These are phyloP conservation scores for Isichthys henryi DNA, from an alignment of 2,113 vertebrate species.

Conservation along the genomic window DNA sequence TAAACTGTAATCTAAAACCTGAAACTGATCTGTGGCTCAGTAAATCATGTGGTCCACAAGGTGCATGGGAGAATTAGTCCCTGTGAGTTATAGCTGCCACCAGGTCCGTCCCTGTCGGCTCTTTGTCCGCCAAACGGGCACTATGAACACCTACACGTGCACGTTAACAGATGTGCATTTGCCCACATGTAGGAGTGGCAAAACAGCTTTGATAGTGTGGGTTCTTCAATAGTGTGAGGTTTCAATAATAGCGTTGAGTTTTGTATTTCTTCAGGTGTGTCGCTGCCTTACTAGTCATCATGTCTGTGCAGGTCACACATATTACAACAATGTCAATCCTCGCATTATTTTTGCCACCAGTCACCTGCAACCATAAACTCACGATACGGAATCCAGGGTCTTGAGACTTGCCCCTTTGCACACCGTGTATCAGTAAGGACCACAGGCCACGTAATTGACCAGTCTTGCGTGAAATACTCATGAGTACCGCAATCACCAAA, in stretches of 20 bases:
- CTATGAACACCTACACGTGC: background rate
- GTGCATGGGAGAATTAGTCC: background rate
- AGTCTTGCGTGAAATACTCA: background rate
- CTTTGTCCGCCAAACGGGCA: background rate
- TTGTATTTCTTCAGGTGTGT: constrained; percentile 14
- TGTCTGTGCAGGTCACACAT: background rate
- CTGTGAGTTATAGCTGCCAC: background rate
- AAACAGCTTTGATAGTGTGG: background rate
- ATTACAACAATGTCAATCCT: background rate
- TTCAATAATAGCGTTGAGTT: background rate
- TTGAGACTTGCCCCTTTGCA: background rate
- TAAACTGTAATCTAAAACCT: background rate
- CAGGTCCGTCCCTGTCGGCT: background rate
- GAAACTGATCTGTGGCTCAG: background rate
- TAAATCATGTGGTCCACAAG: background rate
- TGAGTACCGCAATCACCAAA: background rate
- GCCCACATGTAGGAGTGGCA: background rate
- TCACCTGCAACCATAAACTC: background rate
- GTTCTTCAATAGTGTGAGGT: background rate
- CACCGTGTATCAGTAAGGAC: background rate
- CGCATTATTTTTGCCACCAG: background rate
- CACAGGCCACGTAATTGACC: background rate
- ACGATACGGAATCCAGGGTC: background rate
- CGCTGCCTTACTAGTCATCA: constrained; percentile 6
- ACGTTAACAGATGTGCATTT: background rate